Base-by-base conservation (phyloP, 2,888 invertebrate species). In the Alviniconcha strummeri region DNA sequence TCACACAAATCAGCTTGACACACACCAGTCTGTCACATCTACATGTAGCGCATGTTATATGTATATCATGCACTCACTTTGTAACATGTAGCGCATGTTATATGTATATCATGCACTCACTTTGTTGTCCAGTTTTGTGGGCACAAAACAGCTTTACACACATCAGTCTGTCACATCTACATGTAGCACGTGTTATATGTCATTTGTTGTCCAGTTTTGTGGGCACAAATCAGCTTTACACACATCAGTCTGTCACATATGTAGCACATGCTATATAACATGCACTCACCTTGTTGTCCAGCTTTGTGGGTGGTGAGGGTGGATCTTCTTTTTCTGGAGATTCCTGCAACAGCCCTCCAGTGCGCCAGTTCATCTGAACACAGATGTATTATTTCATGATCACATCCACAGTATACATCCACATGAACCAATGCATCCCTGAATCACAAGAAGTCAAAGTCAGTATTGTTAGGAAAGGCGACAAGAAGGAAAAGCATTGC, bases 341-440 rank as follows among this genome's bases (percentile, higher is more conserved):
- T 13, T 86, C 83, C 19, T 83, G 83, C 13, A 84, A 81, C 15
- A 74, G 19, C 4, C 79, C 83, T 36, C 84, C 83, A 56, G 84
- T 84, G 36, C 83, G 89, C 90, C 90, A 89, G 54, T 89, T 90
- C 90, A 91, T 90, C 91, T 91, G 86, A 55, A 88, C 86, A 17
- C 76, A 57, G 76, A 72, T n/a, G 1, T 9, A 56, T 15, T 5
- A 36, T 7, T 15, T 13, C 56, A 36, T 69, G 5, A 19, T 36
- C 13, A 74, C 9, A 4, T 72, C 52, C 17, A n/a, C n/a, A 81
- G 17, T 19, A 15, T 56, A 55, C n/a, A 67, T 15, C 19, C 13
- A 72, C 52, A 72, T 19, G 57, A 19, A 54, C 52, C n/a, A n/a
- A 15, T 56, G 11, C 13, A 11, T 69, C 55, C 64, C 15, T 64